Evolutionary conservation across 2,888 invertebrate genomes (phyloP), one percentile per base, ranked within the genome.

Genomic region (Embidobia sp.): DNA sequence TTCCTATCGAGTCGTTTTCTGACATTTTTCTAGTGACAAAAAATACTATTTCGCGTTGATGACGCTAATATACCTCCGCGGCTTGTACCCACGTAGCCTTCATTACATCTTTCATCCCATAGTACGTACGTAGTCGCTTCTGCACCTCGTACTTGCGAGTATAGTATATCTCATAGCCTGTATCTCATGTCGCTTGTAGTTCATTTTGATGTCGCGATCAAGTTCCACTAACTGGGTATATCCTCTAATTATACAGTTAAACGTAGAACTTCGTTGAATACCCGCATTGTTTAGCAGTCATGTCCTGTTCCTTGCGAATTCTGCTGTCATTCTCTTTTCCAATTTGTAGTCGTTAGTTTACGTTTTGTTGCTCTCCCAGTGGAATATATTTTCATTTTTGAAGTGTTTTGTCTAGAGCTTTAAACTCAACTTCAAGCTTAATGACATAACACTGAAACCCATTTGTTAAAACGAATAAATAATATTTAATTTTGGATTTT

Each of bases 171-270:
- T 66, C 37, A 51, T 44, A 76, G 61, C 48, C 44, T 46, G 70
- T 64, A 53, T 57, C 53, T 61, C 63, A 19, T 63, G 72, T 73
- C 66, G 53, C 80, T 66, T 69, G 73, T 78, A 75, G 75, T 75
- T 78, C 75, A 75, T 78, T 75, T 63, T 67, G 78, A 78, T 78
- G 75, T 74, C 37, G 67, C 78, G 75, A 78, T 78, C 78, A 70
- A 76, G 69, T 76, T 70, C 63, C 63, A 75, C 61, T 63, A 53
- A 69, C 69, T 27, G 44, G 13, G 46, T 33, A 26, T 35, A 55
- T 37, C 37, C 18, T 33, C 69, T 18, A 22, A 44, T 35, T 55
- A 35, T 37, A 37, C 31, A 33, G 40, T 44, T 42, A 46, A 72
- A 72, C 42, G 16, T 40, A 42, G 42, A 37, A 40, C 46, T 63